Percentiles rank a stretch among this genome's conserved stretches.
phyloP scores from a whole-genome alignment of 2,113 vertebrate genomes.

The Dunckerocampus dactyliophorus region DNA sequence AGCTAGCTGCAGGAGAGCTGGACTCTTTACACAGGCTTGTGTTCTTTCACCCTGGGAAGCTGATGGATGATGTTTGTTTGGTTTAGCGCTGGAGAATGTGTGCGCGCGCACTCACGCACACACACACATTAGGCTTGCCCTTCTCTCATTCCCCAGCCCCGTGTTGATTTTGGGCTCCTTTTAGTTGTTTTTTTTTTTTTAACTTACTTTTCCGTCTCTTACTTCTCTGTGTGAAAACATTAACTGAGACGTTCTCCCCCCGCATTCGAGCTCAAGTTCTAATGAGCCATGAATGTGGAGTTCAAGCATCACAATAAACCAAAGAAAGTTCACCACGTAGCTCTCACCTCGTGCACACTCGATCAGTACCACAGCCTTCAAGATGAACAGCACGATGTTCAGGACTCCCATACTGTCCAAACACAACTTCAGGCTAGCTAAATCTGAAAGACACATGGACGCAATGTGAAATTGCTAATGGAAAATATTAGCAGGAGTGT shows the following conservation, averaged over 20 bases:
- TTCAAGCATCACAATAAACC: constrained; percentile 7
- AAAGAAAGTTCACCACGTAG: neutral
- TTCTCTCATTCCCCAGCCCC: constrained; percentile 41
- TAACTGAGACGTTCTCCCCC: constrained; percentile 1
- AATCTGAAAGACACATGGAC: constrained; percentile 51
- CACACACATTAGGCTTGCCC: constrained; percentile 31
- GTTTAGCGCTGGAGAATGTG: constrained; percentile 50
- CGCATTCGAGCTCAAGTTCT: constrained; percentile 22
- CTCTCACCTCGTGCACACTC: constrained; percentile 82
- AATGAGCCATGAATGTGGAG: constrained; percentile 22
- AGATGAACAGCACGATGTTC: constrained; percentile 73
- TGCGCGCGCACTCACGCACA: constrained; percentile 21
- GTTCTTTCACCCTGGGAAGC: constrained; percentile 62
- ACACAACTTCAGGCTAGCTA: constrained; percentile 47
- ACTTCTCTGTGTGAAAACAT: constrained; percentile 27
- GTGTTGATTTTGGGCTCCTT: constrained; percentile 63
- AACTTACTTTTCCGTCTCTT: constrained; percentile 51
- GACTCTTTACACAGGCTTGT: constrained; percentile 54
- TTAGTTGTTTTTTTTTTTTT: constrained; percentile 32
- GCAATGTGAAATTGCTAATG: constrained; percentile 10
- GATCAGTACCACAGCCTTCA: constrained; percentile 71
- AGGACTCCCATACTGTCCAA: constrained; percentile 74
- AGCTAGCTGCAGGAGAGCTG: constrained; percentile 42
- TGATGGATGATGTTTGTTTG: constrained; percentile 71
- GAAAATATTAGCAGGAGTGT: constrained; percentile 2